Percentiles rank a stretch among this genome's conserved stretches.
These are phyloP conservation scores for Drosophila simulans DNA, from an alignment of 1,140 invertebrate genomes.

Conservation along the genomic window DNA sequence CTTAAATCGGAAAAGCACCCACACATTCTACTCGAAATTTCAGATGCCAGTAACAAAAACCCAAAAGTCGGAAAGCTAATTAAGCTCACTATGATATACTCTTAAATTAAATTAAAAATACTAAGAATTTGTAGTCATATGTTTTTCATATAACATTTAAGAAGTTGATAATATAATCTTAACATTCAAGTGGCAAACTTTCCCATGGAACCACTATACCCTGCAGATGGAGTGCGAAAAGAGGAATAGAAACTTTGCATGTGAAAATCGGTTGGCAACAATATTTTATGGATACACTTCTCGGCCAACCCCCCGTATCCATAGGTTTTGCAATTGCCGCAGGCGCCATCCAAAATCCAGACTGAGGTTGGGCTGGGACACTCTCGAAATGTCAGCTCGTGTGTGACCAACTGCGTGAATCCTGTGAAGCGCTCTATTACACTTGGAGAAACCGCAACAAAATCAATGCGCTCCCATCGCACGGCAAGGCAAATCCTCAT, in stretches of 20 bases:
- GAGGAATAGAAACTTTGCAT: slow-evolving; percentile 51
- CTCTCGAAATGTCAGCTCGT: slow-evolving; percentile 11
- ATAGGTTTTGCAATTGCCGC: slow-evolving; percentile 52
- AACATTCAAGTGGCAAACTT: neutral
- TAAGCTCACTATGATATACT: neutral
- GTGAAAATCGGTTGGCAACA: slow-evolving; percentile 65
- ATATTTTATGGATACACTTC: slow-evolving; percentile 68
- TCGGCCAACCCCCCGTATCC: slow-evolving; percentile 29
- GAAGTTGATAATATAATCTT: neutral
- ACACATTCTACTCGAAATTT: slow-evolving; percentile 26
- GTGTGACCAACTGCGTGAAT: slow-evolving; percentile 25
- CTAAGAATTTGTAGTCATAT: too few species aligned
- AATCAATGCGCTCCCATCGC: neutral
- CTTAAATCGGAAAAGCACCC: slow-evolving; percentile 52
- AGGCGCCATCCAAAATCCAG: slow-evolving; percentile 35
- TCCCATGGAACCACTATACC: neutral
- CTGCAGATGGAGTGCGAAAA: neutral
- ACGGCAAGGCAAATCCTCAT: slow-evolving; percentile 13
- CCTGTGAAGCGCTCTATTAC: slow-evolving; percentile 5
- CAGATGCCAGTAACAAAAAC: slow-evolving; percentile 1
- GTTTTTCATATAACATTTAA: neutral
- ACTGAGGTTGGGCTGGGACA: neutral
- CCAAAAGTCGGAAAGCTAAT: slow-evolving; percentile 11
- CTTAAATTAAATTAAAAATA: neutral
- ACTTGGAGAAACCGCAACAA: slow-evolving; percentile 6